phyloP scores from a whole-genome alignment of 2,888 invertebrate species.

The Andrena trimmerana region DNA sequence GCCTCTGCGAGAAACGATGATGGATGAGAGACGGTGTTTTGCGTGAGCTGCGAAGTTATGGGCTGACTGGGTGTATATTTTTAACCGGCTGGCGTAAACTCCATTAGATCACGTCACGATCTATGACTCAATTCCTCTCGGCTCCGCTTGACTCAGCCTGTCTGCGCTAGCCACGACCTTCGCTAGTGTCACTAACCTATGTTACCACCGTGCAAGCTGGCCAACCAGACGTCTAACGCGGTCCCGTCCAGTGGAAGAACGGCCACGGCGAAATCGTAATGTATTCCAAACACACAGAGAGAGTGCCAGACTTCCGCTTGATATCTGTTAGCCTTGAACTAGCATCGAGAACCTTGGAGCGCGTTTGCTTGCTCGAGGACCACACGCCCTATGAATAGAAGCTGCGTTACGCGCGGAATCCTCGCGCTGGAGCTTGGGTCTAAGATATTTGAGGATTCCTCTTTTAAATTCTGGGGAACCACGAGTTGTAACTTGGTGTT shows the following conservation, averaged over 20 bases:
- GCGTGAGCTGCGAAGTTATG: background rate
- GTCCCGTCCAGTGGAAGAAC: conserved; percentile 53
- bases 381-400: conserved; percentile 46
- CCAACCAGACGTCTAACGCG: conserved; percentile 70
- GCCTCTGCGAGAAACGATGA: background rate
- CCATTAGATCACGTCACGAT: conserved; percentile 55
- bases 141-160: conserved; percentile 29
- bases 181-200: conserved; percentile 82
- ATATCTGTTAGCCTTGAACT: conserved; percentile 79
- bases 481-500: no score
- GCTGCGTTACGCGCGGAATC: conserved; percentile 2
- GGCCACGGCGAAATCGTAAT: conserved; percentile 65
- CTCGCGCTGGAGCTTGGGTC: background rate
- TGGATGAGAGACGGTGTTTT: background rate
- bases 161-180: conserved; percentile 73
- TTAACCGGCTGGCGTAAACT: conserved; percentile 34
- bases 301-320: conserved; percentile 81
- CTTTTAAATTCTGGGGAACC: background rate
- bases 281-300: conserved; percentile 80
- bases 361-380: background rate
- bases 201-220: conserved; percentile 72
- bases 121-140: conserved; percentile 51
- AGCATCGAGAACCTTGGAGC: conserved; percentile 52
- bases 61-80: conserved; percentile 44
- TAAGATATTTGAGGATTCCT: conserved; percentile 15